Percentiles rank a stretch among this genome's conserved stretches.
phyloP scores from a whole-genome alignment of 2,888 invertebrate genomes.

The Meandrusa payeni region DNA sequence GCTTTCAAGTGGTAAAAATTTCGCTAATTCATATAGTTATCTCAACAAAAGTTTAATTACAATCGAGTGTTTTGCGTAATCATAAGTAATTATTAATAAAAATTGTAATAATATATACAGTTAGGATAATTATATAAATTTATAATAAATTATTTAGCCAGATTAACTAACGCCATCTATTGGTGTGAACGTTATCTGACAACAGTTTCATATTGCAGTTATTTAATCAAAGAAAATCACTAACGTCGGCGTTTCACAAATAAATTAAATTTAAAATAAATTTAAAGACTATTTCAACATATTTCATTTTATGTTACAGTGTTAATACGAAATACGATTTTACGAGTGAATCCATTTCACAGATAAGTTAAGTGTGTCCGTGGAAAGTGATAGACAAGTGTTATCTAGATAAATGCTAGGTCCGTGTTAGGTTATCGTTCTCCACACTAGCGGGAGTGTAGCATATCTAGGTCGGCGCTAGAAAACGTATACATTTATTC shows the following conservation, averaged over 20 bases:
- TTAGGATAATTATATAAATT: too few species aligned
- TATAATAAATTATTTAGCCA: too few species aligned
- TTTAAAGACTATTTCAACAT: too few species aligned
- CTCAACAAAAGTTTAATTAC: too few species aligned
- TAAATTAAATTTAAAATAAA: too few species aligned
- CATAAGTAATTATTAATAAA: too few species aligned
- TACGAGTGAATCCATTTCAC: constrained; percentile 19
- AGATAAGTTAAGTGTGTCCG: constrained; percentile 23
- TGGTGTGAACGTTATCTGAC: neutral
- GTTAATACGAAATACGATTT: constrained; percentile 3
- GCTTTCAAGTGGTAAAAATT: too few species aligned
- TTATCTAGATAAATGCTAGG: constrained; percentile 30
- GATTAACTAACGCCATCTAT: constrained; percentile 16
- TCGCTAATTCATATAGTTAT: too few species aligned
- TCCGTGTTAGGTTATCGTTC: constrained; percentile 34
- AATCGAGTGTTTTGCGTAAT: too few species aligned
- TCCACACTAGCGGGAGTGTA: constrained; percentile 18
- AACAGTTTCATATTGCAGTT: neutral
- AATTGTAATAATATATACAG: too few species aligned
- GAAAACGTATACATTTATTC: constrained; percentile 7
- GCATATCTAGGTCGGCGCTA: constrained; percentile 18
- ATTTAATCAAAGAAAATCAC: too few species aligned
- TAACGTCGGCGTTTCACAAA: too few species aligned
- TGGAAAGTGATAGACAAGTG: constrained; percentile 29
- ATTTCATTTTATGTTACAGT: neutral